Evolutionary conservation across 2,888 invertebrate species (phyloP).

Genomic region (Zonitis immaculata): DNA sequence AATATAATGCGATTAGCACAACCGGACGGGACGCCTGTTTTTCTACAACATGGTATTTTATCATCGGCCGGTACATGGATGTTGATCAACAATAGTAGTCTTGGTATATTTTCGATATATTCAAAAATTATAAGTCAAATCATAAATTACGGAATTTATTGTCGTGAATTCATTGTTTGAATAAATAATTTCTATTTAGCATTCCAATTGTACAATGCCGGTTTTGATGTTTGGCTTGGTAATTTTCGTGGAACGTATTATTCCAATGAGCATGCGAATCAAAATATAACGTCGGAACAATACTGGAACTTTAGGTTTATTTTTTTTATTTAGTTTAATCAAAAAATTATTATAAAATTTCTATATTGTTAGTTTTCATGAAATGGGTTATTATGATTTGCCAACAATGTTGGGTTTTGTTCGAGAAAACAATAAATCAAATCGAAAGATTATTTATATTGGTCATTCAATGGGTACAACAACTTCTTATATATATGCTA

Average conservation of each 20-base stretch:
- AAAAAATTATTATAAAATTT: neutral
- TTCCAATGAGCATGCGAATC: neutral
- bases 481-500: neutral
- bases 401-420: neutral
- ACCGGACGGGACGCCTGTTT: neutral
- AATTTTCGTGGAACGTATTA: neutral
- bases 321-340: neutral
- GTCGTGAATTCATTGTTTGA: too few species aligned
- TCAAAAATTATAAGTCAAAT: too few species aligned
- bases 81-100: neutral
- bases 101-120: neutral
- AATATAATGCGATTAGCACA: conserved; percentile 2
- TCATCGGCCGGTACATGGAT: neutral
- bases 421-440: neutral
- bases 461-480: conserved; percentile 5
- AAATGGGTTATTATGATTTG: neutral
- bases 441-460: neutral
- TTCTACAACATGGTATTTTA: neutral
- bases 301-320: neutral
- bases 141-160: neutral
- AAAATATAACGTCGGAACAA: neutral
- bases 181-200: neutral
- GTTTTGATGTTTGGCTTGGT: conserved; percentile 2
- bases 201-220: neutral
- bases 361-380: neutral